Evolutionary conservation across 1,140 invertebrate genomes (phyloP), one percentile per base, ranked within the genome.

Genomic region (Teleogryllus occipitalis): DNA sequence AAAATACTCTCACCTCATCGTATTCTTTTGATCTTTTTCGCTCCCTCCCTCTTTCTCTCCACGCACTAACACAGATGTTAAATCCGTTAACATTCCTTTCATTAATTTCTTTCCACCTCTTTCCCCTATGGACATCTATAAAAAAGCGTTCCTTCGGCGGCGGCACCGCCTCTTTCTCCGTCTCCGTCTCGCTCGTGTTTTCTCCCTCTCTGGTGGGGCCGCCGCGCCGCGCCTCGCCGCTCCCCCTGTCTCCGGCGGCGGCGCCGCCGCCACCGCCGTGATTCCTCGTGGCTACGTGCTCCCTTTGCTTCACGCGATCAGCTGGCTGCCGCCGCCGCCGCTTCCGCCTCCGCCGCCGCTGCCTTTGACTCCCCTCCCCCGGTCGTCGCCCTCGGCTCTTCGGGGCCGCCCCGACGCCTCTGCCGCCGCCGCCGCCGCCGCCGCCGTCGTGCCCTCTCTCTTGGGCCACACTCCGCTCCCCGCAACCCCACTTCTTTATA

Each of bases 31-130:
- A 65, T 65, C 54, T 65, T 65, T 65, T 65, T 65, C 18, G 18
- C 54, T 65, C 54, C 54, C 18, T 18, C 54, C 54, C 54, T 39
- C 27, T 39, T 39, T 5, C 27, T 39, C 27, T 39, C 54, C 18
- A 14, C 10, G 54, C 18, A 65, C 10, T 65, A 65, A 65, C 54
- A 65, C 54, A 65, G 54, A 65, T 65, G 54, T 65, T 65, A 65
- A 65, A 65, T 65, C 54, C 54, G 54, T 65, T 65, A 65, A 65
- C 54, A 65, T 65, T 65, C 54, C 18, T 65, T 65, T 65, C 54
- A 65, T 65, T 65, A 65, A 65, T 65, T 65, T 18, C 10, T 65
- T 18, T 65, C 10, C 54, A 14, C 54, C 54, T 65, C 54, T 39
- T 39, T 39, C 54, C 54, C 54, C 54, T 65, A 65, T 65, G 54